A percentile compares a stretch with the other conserved stretches of the same genome.
Conservation (phyloP, 2,113 vertebrate genomes). For the Epinephelus lanceolatus region DNA sequence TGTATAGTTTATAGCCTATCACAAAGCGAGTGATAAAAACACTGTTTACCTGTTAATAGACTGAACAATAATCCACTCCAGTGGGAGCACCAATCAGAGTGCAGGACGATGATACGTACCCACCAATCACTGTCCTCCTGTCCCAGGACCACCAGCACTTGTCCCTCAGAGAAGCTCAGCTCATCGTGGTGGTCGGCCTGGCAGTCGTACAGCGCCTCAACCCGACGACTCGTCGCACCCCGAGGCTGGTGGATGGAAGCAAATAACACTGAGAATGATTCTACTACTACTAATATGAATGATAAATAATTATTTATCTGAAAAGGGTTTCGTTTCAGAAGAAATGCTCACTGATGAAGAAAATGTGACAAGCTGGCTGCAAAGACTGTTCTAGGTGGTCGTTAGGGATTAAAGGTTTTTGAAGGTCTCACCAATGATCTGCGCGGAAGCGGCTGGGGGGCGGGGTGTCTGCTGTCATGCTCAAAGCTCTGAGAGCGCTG, state of each 20-base stretch:
- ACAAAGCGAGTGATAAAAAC: background rate
- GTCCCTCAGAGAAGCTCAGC: conserved; percentile 78
- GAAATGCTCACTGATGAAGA: background rate
- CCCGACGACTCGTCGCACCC: conserved; percentile 43
- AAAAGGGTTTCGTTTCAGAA: background rate
- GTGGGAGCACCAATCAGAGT: conserved; percentile 12
- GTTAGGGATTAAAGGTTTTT: background rate
- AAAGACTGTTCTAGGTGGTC: background rate
- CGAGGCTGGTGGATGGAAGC: conserved; percentile 43
- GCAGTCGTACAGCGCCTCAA: conserved; percentile 77
- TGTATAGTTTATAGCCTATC: background rate
- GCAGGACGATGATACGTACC: conserved; percentile 59
- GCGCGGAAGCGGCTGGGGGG: conserved; percentile 75
- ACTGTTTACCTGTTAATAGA: background rate
- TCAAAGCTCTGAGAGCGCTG: conserved; percentile 75
- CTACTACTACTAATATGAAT: background rate
- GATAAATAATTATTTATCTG: background rate
- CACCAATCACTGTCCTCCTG: conserved; percentile 77
- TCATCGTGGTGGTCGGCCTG: conserved; percentile 77
- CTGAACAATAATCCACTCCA: background rate
- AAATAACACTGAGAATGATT: background rate
- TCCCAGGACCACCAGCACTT: conserved; percentile 74
- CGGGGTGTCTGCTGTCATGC: conserved; percentile 47
- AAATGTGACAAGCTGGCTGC: no score
- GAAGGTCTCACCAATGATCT: conserved; percentile 70